Evolutionary conservation across 2,888 invertebrate species (phyloP), one percentile per base, ranked within the genome.

Genomic region (Sturmia bella): DNA sequence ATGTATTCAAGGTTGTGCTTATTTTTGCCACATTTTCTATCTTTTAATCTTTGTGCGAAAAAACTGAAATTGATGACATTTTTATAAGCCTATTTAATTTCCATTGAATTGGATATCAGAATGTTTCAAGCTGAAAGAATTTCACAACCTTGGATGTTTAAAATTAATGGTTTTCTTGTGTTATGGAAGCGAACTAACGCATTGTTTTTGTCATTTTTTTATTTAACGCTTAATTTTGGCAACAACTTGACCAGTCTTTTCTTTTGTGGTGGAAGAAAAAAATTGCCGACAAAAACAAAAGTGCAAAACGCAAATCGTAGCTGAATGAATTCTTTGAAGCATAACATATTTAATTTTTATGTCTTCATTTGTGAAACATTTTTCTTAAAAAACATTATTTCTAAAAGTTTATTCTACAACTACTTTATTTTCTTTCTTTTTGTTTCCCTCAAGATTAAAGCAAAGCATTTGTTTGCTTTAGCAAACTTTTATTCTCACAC

Each of bases 91-190:
- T 70, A 61, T 80, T 76, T 76, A 61, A 66, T 61, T 77, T 75
- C 56, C 27, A 61, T 61, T 76, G 72, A 79, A 69, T 89, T 88
- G 86, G 56, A 57, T 78, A 78, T 88, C 88, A 87, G 76, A 85
- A 80, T 84, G 87, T 88, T 88, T 88, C 88, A 88, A 88, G 88
- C 87, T 88, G 88, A 88, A 87, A 87, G 87, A 87, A 85, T 88
- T 88, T 87, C 86, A 85, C 85, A 85, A 84, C 78, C 69, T 83
- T 83, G 48, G 57, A 63, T 72, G 68, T 78, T 70, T 66, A 17
- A 76, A 76, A 77, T 68, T 68, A 81, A 77, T 81, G 76, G 70
- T 68, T 64, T 73, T 81, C 39, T 69, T 68, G 63, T 72, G 76
- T 68, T 61, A 21, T 50, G 61, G 52, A 59, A 73, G 6, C 69